Base-by-base conservation (phyloP, 2,113 vertebrate genomes). In the Sander vitreus region DNA sequence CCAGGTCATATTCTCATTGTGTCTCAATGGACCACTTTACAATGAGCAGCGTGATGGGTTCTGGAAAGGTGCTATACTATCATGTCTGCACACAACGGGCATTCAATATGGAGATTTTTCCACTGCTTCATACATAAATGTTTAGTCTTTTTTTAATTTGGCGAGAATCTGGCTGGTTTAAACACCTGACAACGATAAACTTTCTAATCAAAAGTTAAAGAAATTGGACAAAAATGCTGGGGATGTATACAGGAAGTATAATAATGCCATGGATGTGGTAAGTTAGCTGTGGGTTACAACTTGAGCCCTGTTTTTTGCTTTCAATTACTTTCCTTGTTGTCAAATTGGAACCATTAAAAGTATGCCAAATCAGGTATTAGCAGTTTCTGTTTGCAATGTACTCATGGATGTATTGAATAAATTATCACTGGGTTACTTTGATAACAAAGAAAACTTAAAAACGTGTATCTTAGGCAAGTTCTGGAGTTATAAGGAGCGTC, bases 21-120 rank as follows among this genome's bases (percentile, higher is more conserved):
- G 72, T 76, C 68, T 81, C 77, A 43, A 64, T 21, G 60, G 76
- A 60, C 48, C 50, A 48, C 80, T 86, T 88, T 47, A 27, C 59
- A 72, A 78, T 33, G 5, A 48, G 51, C 54, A 5, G 27, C 6
- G 7, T 74, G 78, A 85, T 81, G 76, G 76, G 80, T 68, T 58
- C 45, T 55, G 33, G 53, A 76, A 67, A 79, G 59, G 73, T 71
- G 73, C 68, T 60, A 80, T 12, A n/a, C 43, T 30, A 76, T 75
- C 50, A 76, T 58, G 60, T 68, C 27, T 54, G 43, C 51, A 53
- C 39, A 64, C 23, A 65, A 25, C 25, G 63, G 21, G 19, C 9
- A 18, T 65, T 79, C 75, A 65, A 76, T 82, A 83, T 62, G 62
- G 54, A 76, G 25, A 27, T 43, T 60, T 70, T 53, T 59, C 12